These are phyloP conservation scores for Macquaria australasica DNA, from an alignment of 2,113 vertebrate species.

Conservation along the genomic window DNA sequence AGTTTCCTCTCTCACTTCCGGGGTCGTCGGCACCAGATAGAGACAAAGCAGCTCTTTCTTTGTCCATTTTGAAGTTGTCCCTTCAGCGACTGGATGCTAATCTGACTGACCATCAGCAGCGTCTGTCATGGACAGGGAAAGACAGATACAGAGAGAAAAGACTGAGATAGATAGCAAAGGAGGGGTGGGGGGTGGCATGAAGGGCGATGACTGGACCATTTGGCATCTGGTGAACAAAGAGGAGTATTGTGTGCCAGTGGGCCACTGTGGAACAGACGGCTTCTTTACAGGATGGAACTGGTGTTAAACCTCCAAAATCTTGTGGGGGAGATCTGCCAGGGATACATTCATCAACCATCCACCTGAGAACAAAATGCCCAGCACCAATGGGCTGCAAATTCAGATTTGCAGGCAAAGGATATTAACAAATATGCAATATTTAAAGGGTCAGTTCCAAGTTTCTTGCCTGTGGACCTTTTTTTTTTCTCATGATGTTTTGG, in stretches of 20 bases:
- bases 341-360: neutral
- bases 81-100: constrained; percentile 54
- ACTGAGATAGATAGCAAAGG: constrained; percentile 39
- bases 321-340: constrained; percentile 1
- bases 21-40: constrained; percentile 19
- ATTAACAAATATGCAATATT: neutral
- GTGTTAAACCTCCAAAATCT: constrained; percentile 19
- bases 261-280: constrained; percentile 25
- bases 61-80: constrained; percentile 49
- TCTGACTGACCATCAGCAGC: constrained; percentile 68
- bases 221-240: constrained; percentile 70
- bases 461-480: neutral
- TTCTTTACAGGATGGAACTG: constrained; percentile 28
- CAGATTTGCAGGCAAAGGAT: neutral
- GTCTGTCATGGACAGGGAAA: constrained; percentile 56
- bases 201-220: constrained; percentile 66
- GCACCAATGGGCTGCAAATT: neutral
- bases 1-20: constrained; percentile 62
- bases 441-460: neutral
- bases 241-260: constrained; percentile 69
- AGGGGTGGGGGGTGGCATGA: constrained; percentile 37
- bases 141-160: constrained; percentile 52
- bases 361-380: neutral
- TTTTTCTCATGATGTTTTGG: neutral
- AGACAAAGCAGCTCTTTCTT: constrained; percentile 74